Evolutionary conservation across 2,888 invertebrate species (phyloP), one percentile per base, ranked within the genome.

Genomic region (Amblyteles armatorius): DNA sequence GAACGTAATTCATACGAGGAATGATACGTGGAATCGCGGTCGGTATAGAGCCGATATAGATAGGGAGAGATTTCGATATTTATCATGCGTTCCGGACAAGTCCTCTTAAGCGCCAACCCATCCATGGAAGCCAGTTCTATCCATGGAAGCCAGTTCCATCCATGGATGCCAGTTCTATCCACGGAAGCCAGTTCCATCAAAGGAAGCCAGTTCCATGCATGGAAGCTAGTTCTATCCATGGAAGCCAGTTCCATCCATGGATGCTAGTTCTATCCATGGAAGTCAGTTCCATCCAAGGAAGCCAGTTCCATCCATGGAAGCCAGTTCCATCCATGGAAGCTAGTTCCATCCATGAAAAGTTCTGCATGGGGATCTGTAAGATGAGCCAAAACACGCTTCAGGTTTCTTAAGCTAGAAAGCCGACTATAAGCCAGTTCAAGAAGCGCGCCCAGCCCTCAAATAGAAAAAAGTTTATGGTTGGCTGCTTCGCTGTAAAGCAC

Each of bases 1-100:
- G 71, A 76, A 55, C 33, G 65, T 67, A 77, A 77, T 72, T 40
- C 50, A 55, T 60, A 60, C 16, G 55, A 22, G 29, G 33, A 72
- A 29, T 69, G 69, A 77, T 82, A 19, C 63, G 60, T 68, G 60
- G 26, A 33, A 40, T 71, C n/a, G 13, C 63, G 52, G 33, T 50
- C 22, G 50, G 69, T 50, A 33, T 29, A 19, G 13, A 5, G 22
- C 19, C 74, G 63, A 72, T 72, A 19, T 19, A 22, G 50, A 29
- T 29, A 44, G 60, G n/a, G 63, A 26, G 22, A 22, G 40, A 40
- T 67, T 40, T 19, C 40, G 67, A 63, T 29, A 63, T 63, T 7
- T 40, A 36, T 67, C n/a, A 40, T 19, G 19, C 11, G n/a, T 9
- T 19, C 9, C n/a, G 26, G 22, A 72, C 19, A 22, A 55, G 40